Percentiles rank a stretch among this genome's conserved stretches.
Evolutionary conservation across 2,888 invertebrate genomes (phyloP).

Genomic region (Philaethria dido): DNA sequence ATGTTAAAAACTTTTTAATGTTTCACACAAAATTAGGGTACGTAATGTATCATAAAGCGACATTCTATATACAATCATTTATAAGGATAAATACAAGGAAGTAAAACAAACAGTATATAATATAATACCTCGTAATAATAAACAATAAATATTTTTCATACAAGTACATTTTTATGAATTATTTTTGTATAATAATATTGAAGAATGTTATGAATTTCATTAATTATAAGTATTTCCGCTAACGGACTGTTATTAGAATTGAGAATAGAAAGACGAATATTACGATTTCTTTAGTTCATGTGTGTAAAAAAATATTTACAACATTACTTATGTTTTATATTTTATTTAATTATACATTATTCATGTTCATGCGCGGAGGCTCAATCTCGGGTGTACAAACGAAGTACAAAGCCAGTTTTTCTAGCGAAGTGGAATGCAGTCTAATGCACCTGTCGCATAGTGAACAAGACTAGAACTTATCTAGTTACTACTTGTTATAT

Average conservation of each 20-base stretch:
- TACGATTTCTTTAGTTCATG: background rate
- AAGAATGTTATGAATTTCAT: background rate
- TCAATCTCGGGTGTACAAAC: constrained; percentile 44
- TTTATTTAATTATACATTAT: constrained; percentile 8
- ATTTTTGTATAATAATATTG: background rate
- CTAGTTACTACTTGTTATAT: constrained; percentile 2
- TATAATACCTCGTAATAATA: too few species aligned
- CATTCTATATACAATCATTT: too few species aligned
- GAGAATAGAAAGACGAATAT: background rate
- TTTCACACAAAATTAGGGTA: background rate
- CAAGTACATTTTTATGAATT: background rate
- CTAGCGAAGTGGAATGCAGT: constrained; percentile 76
- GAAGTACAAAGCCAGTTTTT: constrained; percentile 74
- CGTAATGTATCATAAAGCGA: background rate
- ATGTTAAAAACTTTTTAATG: too few species aligned
- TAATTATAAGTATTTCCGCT: background rate
- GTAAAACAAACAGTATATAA: too few species aligned
- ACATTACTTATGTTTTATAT: too few species aligned
- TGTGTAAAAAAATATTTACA: background rate
- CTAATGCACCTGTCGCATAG: constrained; percentile 68
- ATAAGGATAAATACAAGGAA: too few species aligned
- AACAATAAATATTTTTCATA: background rate
- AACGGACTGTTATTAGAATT: background rate
- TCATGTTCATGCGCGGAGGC: background rate
- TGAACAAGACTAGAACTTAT: constrained; percentile 29